Percentiles rank a stretch among this genome's conserved stretches.
These are phyloP conservation scores for Lasioglossum morio DNA, from an alignment of 2,888 invertebrate species.

Conservation along the genomic window DNA sequence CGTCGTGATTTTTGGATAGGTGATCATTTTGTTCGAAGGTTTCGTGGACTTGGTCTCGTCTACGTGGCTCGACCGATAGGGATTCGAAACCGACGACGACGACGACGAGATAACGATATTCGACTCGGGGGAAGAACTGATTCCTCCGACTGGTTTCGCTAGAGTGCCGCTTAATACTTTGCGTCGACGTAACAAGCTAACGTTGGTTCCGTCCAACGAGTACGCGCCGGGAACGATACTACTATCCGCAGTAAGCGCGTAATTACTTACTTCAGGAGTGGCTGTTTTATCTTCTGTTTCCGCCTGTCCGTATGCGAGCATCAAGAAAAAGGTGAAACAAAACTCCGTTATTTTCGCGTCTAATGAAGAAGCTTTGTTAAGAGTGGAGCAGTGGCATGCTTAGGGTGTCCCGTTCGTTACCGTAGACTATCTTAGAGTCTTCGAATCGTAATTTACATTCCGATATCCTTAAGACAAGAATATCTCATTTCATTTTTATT, in stretches of 20 bases:
- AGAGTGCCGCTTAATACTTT: slow-evolving; percentile 60
- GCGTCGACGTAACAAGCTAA: slow-evolving; percentile 79
- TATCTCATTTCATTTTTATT: neutral
- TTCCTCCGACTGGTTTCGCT: slow-evolving; percentile 19
- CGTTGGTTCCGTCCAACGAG: slow-evolving; percentile 66
- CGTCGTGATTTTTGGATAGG: slow-evolving; percentile 78
- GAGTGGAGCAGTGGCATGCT: neutral
- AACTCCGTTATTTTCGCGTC: slow-evolving; percentile 49
- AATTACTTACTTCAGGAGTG: slow-evolving; percentile 83
- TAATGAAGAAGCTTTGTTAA: neutral
- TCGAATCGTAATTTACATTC: neutral
- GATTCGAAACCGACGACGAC: slow-evolving; percentile 30
- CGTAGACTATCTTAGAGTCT: neutral
- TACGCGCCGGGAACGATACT: slow-evolving; percentile 69
- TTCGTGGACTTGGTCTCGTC: slow-evolving; percentile 43
- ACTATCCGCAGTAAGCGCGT: slow-evolving; percentile 74
- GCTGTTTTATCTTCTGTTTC: slow-evolving; percentile 80
- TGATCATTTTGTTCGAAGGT: slow-evolving; percentile 66
- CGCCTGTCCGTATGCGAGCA: slow-evolving; percentile 79
- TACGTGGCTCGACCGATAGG: slow-evolving; percentile 32
- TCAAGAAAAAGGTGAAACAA: slow-evolving; percentile 76
- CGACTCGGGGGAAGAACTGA: slow-evolving; percentile 18
- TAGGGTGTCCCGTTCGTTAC: neutral
- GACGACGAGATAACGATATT: neutral
- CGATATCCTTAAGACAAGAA: neutral